Base-by-base conservation (phyloP, 2,797 vertebrate genomes). In the Labeo calbasu region DNA sequence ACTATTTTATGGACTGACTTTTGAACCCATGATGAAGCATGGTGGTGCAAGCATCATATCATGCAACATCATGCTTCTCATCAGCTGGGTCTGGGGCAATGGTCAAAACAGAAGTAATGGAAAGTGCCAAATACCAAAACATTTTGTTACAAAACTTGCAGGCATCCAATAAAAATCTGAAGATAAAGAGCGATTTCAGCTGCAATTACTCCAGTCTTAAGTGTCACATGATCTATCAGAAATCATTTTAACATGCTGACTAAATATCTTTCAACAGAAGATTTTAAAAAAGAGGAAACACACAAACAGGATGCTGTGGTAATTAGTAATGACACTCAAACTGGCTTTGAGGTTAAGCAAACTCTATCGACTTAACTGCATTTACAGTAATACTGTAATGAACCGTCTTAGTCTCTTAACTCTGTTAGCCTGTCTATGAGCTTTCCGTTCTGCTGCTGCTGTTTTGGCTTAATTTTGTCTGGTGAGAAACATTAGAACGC, bases 321-420 rank as follows among this genome's bases (percentile, higher is more conserved):
- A 55, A 61, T 61, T 77, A 10, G 9, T 53, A 4, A 28, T 48
- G 55, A 57, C 11, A 13, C 57, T 48, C 17, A 55, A 51, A 68
- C 69, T 5, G 66, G 1, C 36, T 71, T 59, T 61, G 19, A 69
- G 32, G 28, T 59, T 55, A 40, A 76, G 9, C 21, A 61, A 46
- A 11, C 21, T 63, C 15, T 25, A 4, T 5, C 2, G 8, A 23
- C 57, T 17, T 84, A 59, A 78, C 46, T 51, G 32, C 53, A 78
- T 79, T 84, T 63, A 36, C 40, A 61, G 10, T 71, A 21, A 84
- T 78, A 78, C 19, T 9, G 46, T 14, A 48, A 28, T 78, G 21
- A 69, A 81, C 32, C 2, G 0, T 59, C 10, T 59, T 70, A 15
- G 32, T 69, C 48, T 80, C 15, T 55, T 79, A 55, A 80, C 13